A percentile compares a stretch with the other conserved stretches of the same genome.
phyloP scores from a whole-genome alignment of 2,797 vertebrate species.

The Alcedo quadribrachys region DNA sequence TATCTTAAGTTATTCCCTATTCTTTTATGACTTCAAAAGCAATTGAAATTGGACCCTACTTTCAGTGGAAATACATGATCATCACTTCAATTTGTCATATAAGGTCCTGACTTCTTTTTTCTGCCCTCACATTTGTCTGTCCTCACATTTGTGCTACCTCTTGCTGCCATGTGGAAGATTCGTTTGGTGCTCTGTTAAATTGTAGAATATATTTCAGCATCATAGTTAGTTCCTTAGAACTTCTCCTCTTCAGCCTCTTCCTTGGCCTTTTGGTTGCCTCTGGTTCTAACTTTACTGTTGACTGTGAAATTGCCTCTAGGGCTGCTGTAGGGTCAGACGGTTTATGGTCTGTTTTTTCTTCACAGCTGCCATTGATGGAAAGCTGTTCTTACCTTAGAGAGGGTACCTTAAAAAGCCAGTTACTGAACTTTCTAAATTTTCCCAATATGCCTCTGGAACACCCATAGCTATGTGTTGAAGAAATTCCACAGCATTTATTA shows the following conservation, averaged over 20 bases:
- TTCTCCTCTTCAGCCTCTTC: slow-evolving; percentile 22
- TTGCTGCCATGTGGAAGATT: neutral
- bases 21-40: slow-evolving; percentile 13
- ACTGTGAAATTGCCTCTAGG: slow-evolving; percentile 65
- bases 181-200: slow-evolving; percentile 52
- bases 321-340: slow-evolving; percentile 66
- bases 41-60: neutral
- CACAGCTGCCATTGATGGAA: slow-evolving; percentile 60
- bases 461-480: slow-evolving; percentile 26
- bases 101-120: slow-evolving; percentile 24
- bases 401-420: slow-evolving; percentile 57
- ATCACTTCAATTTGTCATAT: neutral
- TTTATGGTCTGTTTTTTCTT: slow-evolving; percentile 63
- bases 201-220: slow-evolving; percentile 44
- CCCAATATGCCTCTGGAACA: slow-evolving; percentile 38
- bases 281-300: slow-evolving; percentile 65
- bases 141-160: slow-evolving; percentile 33
- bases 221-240: slow-evolving; percentile 5
- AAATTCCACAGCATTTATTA: slow-evolving; percentile 51
- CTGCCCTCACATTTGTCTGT: slow-evolving; percentile 7
- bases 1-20: neutral
- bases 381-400: slow-evolving; percentile 55
- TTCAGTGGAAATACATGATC: neutral
- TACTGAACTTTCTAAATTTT: slow-evolving; percentile 43
- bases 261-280: slow-evolving; percentile 40